Conservation (phyloP, 2,888 invertebrate genomes). For the Bombylius discolor region DNA sequence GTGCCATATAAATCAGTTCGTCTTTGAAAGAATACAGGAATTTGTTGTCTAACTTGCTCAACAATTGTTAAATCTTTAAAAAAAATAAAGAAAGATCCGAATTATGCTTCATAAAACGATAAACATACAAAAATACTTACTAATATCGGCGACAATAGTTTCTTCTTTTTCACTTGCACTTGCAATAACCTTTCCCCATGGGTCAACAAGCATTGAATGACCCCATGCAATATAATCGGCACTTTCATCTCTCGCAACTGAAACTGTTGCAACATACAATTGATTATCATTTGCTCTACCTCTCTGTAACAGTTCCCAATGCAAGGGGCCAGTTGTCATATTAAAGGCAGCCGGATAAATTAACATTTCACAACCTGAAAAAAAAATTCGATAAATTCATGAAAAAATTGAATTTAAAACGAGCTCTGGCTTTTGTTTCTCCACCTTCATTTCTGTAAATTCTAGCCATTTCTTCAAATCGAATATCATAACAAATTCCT, state of each 20-base stretch:
- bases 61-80: slow-evolving; percentile 56
- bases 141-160: slow-evolving; percentile 60
- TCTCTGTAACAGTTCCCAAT: slow-evolving; percentile 79
- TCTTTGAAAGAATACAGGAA: slow-evolving; percentile 64
- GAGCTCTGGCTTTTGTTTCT: not conserved
- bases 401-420: not conserved
- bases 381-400: slow-evolving; percentile 5
- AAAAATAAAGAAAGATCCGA: slow-evolving; percentile 9
- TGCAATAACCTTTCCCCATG: slow-evolving; percentile 58
- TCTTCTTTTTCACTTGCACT: slow-evolving; percentile 58
- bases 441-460: slow-evolving; percentile 48
- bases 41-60: slow-evolving; percentile 66
- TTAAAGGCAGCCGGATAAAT: slow-evolving; percentile 94
- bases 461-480: slow-evolving; percentile 81
- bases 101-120: not conserved
- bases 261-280: slow-evolving; percentile 70
- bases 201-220: slow-evolving; percentile 69
- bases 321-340: slow-evolving; percentile 87
- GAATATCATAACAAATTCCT: slow-evolving; percentile 89
- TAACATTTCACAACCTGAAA: slow-evolving; percentile 64
- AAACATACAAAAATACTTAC: slow-evolving; percentile 36
- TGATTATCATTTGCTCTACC: slow-evolving; percentile 81
- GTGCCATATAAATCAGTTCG: slow-evolving; percentile 61
- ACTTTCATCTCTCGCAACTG: slow-evolving; percentile 62
- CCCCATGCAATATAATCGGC: slow-evolving; percentile 83